These are phyloP conservation scores for Poeciliopsis gracilis DNA, from an alignment of 2,797 vertebrate species.

Conservation along the genomic window DNA sequence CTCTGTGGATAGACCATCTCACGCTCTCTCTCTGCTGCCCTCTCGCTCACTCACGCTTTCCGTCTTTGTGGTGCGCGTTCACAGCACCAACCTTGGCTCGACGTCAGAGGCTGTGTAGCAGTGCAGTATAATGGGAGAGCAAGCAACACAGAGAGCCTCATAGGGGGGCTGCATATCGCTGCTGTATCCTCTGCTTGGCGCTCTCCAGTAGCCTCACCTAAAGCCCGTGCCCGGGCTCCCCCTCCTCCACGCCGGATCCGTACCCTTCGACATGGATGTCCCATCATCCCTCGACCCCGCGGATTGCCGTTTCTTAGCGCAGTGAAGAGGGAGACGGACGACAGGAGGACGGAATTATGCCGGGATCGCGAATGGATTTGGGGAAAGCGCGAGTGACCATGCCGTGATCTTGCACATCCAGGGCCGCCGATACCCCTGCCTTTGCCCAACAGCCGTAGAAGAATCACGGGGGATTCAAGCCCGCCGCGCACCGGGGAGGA, in stretches of 20 bases:
- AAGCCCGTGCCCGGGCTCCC: slow-evolving; percentile 80
- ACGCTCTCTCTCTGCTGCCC: slow-evolving; percentile 23
- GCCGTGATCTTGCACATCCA: slow-evolving; percentile 91
- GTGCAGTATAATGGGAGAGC: slow-evolving; percentile 93
- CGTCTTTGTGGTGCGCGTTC: slow-evolving; percentile 68
- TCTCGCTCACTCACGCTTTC: slow-evolving; percentile 77
- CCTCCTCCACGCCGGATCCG: slow-evolving; percentile 81
- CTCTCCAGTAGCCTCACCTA: slow-evolving; percentile 67
- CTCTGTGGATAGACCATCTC: background rate
- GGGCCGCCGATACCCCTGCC: slow-evolving; percentile 83
- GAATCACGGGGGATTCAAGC: slow-evolving; percentile 84
- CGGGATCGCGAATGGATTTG: slow-evolving; percentile 92
- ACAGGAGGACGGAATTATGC: slow-evolving; percentile 80
- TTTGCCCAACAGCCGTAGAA: slow-evolving; percentile 81
- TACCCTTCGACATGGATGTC: slow-evolving; percentile 91
- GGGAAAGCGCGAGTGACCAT: slow-evolving; percentile 91
- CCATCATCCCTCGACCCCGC: slow-evolving; percentile 90
- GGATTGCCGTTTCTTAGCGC: slow-evolving; percentile 91
- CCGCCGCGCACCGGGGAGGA: slow-evolving; percentile 70
- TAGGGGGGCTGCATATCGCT: slow-evolving; percentile 79
- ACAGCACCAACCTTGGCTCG: slow-evolving; percentile 90
- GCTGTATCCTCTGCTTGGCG: slow-evolving; percentile 74
- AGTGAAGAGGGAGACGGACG: slow-evolving; percentile 80
- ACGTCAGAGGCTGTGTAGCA: slow-evolving; percentile 96
- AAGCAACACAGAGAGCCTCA: slow-evolving; percentile 79